Conservation (phyloP, 2,888 invertebrate genomes). For the Sepiola atlantica region DNA sequence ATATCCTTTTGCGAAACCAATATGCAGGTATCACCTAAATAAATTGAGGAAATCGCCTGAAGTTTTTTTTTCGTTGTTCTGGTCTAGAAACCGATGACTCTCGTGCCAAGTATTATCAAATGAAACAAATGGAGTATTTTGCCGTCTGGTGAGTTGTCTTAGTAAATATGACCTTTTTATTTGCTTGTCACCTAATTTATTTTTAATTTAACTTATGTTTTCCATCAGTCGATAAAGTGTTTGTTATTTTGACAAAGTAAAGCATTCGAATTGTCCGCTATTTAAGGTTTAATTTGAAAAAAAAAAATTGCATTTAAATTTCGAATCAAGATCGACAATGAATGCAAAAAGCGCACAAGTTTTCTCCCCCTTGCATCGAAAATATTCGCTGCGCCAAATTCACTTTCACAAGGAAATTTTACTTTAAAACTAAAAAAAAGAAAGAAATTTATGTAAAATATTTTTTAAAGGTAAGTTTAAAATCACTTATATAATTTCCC, state of each 20-base stretch:
- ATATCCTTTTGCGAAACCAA: no score
- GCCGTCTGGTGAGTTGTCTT: conserved; percentile 42
- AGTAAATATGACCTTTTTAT: conserved; percentile 23
- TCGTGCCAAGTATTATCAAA: conserved; percentile 23
- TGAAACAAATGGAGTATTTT: conserved; percentile 46
- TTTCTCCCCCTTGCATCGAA: neutral
- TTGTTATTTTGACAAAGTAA: neutral
- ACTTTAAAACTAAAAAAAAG: neutral
- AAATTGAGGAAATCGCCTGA: neutral
- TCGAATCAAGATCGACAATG: neutral
- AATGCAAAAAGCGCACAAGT: neutral
- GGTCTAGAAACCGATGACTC: neutral
- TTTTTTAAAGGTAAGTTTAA: neutral
- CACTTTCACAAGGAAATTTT: neutral
- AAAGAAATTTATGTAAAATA: neutral
- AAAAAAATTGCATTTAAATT: neutral
- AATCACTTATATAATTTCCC: neutral
- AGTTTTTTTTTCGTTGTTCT: neutral
- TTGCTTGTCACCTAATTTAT: neutral
- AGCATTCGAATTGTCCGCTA: neutral
- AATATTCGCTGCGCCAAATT: neutral
- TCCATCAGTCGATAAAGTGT: neutral
- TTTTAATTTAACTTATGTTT: neutral
- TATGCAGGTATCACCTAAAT: neutral
- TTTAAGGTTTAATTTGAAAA: neutral